Conservation (phyloP, 2,797 vertebrate genomes). For the Hydrophis major region DNA sequence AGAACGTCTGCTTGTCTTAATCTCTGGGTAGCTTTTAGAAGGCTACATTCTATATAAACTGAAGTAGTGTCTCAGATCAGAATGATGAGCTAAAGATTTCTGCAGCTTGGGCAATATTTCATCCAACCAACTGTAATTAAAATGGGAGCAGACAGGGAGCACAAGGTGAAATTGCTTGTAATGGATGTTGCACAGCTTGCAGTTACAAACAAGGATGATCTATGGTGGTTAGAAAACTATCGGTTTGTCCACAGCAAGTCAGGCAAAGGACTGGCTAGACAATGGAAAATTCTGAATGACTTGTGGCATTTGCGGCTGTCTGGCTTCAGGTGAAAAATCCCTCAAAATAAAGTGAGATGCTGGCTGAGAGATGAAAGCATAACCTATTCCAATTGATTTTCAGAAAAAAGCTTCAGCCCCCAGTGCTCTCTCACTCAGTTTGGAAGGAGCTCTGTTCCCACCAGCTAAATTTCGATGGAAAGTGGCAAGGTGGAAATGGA, state of each 20-base stretch:
- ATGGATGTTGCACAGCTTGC: neutral
- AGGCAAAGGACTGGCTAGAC: neutral
- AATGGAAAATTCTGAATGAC: neutral
- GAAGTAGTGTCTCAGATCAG: constrained; percentile 3
- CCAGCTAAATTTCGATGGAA: neutral
- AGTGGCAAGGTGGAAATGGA: neutral
- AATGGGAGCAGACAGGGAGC: constrained; percentile 1
- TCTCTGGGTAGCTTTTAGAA: constrained; percentile 5
- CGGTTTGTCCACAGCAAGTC: neutral
- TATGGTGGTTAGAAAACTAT: constrained; percentile 23
- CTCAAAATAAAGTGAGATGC: neutral
- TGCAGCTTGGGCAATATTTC: neutral
- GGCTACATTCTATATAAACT: neutral
- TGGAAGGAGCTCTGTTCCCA: neutral
- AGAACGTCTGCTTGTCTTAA: neutral
- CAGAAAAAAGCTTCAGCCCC: neutral
- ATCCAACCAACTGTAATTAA: neutral
- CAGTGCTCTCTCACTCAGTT: neutral
- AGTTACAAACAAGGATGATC: constrained; percentile 9
- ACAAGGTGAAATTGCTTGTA: constrained; percentile 23
- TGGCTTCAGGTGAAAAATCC: neutral
- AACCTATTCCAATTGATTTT: neutral
- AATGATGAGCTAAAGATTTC: constrained; percentile 11
- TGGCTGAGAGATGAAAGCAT: neutral
- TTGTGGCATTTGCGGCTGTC: neutral